Conservation (phyloP, 2,113 vertebrate species). For the Pangasianodon gigas region DNA sequence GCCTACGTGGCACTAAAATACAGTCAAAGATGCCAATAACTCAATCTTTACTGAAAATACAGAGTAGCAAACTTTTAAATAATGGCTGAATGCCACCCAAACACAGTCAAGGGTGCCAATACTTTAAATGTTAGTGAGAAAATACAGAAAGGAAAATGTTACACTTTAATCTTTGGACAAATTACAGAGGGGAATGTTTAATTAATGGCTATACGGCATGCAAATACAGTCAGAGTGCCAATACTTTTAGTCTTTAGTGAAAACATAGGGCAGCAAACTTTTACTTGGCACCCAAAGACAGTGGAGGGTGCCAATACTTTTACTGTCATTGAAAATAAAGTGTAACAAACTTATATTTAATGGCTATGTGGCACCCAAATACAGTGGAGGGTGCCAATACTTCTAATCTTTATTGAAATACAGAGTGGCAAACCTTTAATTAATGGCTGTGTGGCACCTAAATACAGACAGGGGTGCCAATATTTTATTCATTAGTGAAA, state of each 20-base stretch:
- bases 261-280: not conserved
- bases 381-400: not conserved
- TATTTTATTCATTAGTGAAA: not conserved
- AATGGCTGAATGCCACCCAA: not conserved
- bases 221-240: not conserved
- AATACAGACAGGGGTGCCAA: not conserved
- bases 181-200: not conserved
- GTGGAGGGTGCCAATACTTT: not conserved
- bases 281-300: not conserved
- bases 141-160: not conserved
- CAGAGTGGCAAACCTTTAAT: not conserved
- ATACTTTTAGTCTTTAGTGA: not conserved
- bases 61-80: not conserved
- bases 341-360: not conserved
- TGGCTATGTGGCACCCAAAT: not conserved
- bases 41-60: not conserved
- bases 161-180: too few relatives aligned
- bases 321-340: not conserved
- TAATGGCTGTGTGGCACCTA: not conserved
- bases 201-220: not conserved
- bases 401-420: not conserved
- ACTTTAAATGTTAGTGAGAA: not conserved
- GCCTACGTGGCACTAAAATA: not conserved
- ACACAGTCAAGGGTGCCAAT: not conserved
- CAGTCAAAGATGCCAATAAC: not conserved